These are phyloP conservation scores for Drosophila subsilvestris DNA, from an alignment of 2,888 invertebrate species.

Conservation along the genomic window DNA sequence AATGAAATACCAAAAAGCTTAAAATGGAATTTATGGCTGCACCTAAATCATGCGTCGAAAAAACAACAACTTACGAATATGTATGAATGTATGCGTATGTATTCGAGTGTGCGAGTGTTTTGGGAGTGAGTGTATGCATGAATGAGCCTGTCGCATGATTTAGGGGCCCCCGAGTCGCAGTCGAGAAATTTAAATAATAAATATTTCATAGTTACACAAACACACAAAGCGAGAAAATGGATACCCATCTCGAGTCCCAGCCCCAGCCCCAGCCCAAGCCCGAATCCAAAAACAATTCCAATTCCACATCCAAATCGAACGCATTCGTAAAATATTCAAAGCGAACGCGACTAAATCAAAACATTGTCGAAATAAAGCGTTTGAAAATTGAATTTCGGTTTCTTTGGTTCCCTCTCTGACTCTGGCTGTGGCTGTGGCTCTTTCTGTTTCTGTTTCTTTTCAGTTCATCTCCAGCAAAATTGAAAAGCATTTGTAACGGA, in stretches of 20 bases:
- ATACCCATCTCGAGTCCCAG: conserved; percentile 26
- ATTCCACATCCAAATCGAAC: conserved; percentile 10
- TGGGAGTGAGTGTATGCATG: conserved; percentile 38
- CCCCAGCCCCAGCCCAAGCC: not conserved
- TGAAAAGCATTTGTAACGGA: conserved; percentile 80
- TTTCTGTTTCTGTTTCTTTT: not conserved
- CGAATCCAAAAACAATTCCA: conserved; percentile 1
- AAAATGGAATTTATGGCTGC: conserved; percentile 78
- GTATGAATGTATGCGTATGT: not conserved
- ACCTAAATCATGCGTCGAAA: conserved; percentile 78
- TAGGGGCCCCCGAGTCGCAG: conserved; percentile 57
- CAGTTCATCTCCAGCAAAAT: conserved; percentile 49
- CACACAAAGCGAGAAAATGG: conserved; percentile 59
- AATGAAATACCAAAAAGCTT: conserved; percentile 75
- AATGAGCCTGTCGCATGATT: conserved; percentile 75
- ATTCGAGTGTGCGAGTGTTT: conserved; percentile 25
- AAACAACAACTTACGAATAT: conserved; percentile 51
- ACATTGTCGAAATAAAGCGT: conserved; percentile 78
- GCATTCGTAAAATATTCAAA: conserved; percentile 75
- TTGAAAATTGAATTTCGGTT: conserved; percentile 76
- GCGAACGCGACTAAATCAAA: conserved; percentile 74
- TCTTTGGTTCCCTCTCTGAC: conserved; percentile 14
- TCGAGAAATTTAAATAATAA: conserved; percentile 76
- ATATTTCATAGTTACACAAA: conserved; percentile 71
- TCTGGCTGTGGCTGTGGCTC: not conserved